Evolutionary conservation across 2,113 vertebrate genomes (phyloP), one percentile per base, ranked within the genome.

Genomic region (Tretioscincus oriximinensis): DNA sequence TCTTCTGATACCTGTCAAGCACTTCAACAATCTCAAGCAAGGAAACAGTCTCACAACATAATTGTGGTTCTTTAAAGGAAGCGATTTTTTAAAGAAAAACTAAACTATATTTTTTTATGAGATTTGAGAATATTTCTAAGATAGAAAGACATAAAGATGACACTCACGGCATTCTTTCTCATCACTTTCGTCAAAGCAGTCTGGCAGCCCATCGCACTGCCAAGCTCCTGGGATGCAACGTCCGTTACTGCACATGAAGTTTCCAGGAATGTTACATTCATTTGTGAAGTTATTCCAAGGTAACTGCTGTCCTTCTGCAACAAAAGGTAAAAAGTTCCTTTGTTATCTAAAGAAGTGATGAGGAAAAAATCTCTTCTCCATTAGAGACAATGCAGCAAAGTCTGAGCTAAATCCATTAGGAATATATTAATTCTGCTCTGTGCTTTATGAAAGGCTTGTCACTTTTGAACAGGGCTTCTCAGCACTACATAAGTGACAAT

Each of bases 161-260:
- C 70, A 98, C 98, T 99, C 96, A 99, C 98, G 96, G 88, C 98
- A 99, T 87, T 96, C 97, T 92, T 95, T 97, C 93, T 99, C 98
- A 29, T 99, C 98, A 0, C 98, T 99, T 92, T 95, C 96, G 92
- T 99, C 98, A 20, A 97, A 97, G 95, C 98, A 99, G 94, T 99
- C 96, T 0, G 97, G 96, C 76, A 96, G 91, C 81, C 97, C 97
- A 0, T 99, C 96, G 11, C 98, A 99, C 92, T 99, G 97, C 97
- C 96, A 98, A 75, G 94, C 93, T 1, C 97, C 97, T 0, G 97
- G 97, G 89, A 99, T 97, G 72, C 98, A 99, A 86, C 94, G 95
- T 29, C 98, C 98, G 1, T 99, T 96, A 60, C 96, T 95, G 82
- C 98, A 99, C 97, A 97, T 98, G 94, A 99, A 99, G 92, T 96